Evolutionary conservation across 1,140 invertebrate species (phyloP), one percentile per base, ranked within the genome.

Genomic region (Neelides sp.): DNA sequence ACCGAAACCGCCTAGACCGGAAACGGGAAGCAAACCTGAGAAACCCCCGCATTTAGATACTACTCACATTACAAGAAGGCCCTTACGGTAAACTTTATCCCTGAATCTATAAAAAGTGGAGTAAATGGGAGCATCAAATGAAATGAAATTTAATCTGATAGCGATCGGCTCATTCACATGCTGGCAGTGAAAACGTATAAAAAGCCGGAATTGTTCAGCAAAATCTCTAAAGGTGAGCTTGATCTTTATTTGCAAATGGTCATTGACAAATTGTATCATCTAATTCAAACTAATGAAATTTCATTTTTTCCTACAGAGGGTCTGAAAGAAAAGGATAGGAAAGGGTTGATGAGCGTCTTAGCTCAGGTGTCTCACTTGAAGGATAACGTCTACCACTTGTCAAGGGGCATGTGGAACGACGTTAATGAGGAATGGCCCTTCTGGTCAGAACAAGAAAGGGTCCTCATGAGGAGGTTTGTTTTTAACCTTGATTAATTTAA

Each of bases 401-500:
- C 80, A 43, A 79, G 83, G 61, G 77, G 83, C 62, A 72, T 86
- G 54, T 94, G 88, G 85, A 87, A 85, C 65, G 88, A 94, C 64
- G 87, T 96, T 40, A 80, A 85, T 61, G 83, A 88, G 63, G 87
- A 94, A 64, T 96, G 90, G 90, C 83, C 85, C 32, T 92, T 83
- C 71, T 95, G 91, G 64, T 79, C 80, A 26, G 86, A 91, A 53
- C 79, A 87, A 62, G 90, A 96, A 64, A 77, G 77, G 66, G 78
- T 86, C 63, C 78, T 84, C 63, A 70, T 93, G 55, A 91, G 88
- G 74, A 78, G 79, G 80, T 83, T 61, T 58, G 64, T 63, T 22
- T 36, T 24, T n/a, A n/a, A n/a, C n/a, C n/a, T n/a, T n/a, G n/a
- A n/a, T n/a, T n/a, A n/a, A n/a, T 52, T 23, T 8, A 12, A 39